Conservation (phyloP, 2,888 invertebrate genomes). For the Agrochola lota region DNA sequence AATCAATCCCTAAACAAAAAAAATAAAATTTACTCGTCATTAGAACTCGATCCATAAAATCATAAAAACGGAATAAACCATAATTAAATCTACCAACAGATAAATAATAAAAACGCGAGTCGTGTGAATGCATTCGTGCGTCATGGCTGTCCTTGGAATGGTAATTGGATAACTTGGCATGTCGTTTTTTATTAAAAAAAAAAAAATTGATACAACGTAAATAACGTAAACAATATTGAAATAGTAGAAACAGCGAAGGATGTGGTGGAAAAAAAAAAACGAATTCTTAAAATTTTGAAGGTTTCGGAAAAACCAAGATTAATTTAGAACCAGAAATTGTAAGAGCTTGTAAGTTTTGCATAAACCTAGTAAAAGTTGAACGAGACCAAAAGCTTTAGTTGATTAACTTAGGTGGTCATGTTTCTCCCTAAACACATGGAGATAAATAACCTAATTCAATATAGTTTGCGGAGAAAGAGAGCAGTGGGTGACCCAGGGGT, state of each 20-base stretch:
- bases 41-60: slow-evolving; percentile 1
- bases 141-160: slow-evolving; percentile 54
- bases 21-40: background rate
- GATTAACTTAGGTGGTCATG: background rate
- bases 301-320: background rate
- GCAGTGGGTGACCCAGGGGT: too few relatives aligned
- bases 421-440: background rate
- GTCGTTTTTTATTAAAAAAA: background rate
- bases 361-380: background rate
- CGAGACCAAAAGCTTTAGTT: background rate
- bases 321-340: background rate
- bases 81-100: slow-evolving; percentile 20
- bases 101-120: slow-evolving; percentile 26
- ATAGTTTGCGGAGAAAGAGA: background rate
- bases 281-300: background rate
- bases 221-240: background rate
- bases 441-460: background rate
- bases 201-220: background rate
- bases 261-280: background rate
- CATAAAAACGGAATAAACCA: slow-evolving; percentile 5
- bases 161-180: slow-evolving; percentile 2
- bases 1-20: background rate
- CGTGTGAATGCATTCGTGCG: slow-evolving; percentile 53
- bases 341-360: background rate
- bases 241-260: background rate